Evolutionary conservation across 2,888 invertebrate genomes (phyloP).

Genomic region (Ceriagrion tenellum): DNA sequence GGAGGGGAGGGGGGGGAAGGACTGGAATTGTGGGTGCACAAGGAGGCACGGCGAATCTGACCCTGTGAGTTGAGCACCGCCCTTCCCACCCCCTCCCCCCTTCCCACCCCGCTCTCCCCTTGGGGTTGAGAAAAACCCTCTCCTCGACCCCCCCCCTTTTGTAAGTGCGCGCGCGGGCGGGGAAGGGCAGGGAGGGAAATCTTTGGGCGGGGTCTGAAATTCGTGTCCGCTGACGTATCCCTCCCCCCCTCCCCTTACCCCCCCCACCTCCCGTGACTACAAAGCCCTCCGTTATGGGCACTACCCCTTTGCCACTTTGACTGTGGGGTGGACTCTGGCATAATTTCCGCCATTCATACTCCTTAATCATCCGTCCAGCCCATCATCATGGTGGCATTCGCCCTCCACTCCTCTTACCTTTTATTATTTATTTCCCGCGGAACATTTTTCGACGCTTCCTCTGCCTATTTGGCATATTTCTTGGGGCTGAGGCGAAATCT

Average conservation of each 20-base stretch:
- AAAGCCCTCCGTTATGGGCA: neutral
- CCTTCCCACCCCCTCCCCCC: neutral
- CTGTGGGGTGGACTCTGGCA: neutral
- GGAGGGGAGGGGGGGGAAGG: neutral
- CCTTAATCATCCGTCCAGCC: neutral
- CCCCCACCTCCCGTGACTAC: neutral
- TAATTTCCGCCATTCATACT: neutral
- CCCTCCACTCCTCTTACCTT: neutral
- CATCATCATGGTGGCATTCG: neutral
- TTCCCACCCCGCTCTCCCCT: too few species aligned
- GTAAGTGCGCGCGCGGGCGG: neutral
- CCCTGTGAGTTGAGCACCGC: too few species aligned
- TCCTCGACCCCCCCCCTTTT: neutral
- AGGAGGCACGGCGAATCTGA: neutral
- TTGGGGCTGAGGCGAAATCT: too few species aligned
- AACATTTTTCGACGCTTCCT: too few species aligned
- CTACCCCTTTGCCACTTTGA: too few species aligned
- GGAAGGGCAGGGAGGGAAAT: neutral
- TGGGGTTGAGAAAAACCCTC: too few species aligned
- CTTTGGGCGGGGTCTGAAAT: constrained; percentile 59
- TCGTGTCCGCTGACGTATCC: neutral
- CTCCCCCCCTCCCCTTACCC: neutral
- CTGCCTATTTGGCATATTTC: neutral
- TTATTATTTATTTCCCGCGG: neutral
- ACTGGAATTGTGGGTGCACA: neutral